Conservation (phyloP, 2,888 invertebrate species). For the Cheiracanthium punctorium region DNA sequence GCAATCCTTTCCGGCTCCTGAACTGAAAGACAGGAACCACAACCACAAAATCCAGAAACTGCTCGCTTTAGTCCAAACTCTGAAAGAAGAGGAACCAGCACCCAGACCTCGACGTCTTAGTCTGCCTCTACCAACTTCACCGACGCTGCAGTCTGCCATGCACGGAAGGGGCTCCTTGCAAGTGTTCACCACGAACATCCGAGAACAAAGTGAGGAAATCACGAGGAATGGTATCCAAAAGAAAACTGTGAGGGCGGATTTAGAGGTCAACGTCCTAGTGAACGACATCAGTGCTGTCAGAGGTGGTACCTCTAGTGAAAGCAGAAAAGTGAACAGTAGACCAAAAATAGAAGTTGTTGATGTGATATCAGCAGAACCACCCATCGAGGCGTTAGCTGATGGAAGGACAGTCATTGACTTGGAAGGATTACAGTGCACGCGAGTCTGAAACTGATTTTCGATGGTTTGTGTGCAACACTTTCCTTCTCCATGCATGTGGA, state of each 20-base stretch:
- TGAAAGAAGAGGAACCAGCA: slow-evolving; percentile 59
- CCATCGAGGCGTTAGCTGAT: not conserved
- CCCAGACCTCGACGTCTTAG: slow-evolving; percentile 50
- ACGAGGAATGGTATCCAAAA: slow-evolving; percentile 31
- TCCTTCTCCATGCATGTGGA: not conserved
- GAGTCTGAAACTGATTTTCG: slow-evolving; percentile 19
- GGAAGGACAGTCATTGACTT: slow-evolving; percentile 49
- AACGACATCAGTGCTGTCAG: not conserved
- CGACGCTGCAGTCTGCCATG: slow-evolving; percentile 25
- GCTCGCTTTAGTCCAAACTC: slow-evolving; percentile 52
- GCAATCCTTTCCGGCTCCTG: slow-evolving; percentile 66
- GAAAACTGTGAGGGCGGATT: slow-evolving; percentile 15
- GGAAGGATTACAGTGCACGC: slow-evolving; percentile 63
- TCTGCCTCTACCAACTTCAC: slow-evolving; percentile 39
- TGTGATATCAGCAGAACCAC: slow-evolving; percentile 55
- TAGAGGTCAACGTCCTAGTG: slow-evolving; percentile 9
- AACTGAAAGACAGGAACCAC: slow-evolving; percentile 55
- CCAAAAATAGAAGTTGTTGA: slow-evolving; percentile 35
- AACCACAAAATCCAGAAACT: slow-evolving; percentile 66
- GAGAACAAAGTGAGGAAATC: not conserved
- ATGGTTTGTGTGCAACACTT: not conserved
- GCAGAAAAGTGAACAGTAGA: not conserved
- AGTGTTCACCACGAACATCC: slow-evolving; percentile 33
- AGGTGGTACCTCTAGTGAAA: not conserved
- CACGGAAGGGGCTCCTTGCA: slow-evolving; percentile 50